Percentiles rank a stretch among this genome's conserved stretches.
Evolutionary conservation across 1,140 invertebrate genomes (phyloP).

Genomic region (Pseudomyrmex sp.): DNA sequence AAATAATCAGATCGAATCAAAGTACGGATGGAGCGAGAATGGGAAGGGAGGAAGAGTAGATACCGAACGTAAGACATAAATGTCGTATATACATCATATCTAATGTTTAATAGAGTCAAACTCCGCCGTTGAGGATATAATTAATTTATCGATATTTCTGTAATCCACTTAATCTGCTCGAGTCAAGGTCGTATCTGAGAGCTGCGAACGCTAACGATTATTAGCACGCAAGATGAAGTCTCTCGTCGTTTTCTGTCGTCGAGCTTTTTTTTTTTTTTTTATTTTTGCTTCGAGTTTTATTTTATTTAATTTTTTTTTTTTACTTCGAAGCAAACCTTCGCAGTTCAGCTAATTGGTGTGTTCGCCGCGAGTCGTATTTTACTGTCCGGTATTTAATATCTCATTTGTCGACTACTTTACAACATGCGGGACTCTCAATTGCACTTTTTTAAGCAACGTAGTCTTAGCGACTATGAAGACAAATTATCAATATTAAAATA

Average conservation of each 20-base stretch:
- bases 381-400: constrained; percentile 68
- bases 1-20: constrained; percentile 39
- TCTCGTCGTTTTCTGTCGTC: constrained; percentile 10
- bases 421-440: constrained; percentile 7
- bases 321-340: not conserved
- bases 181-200: constrained; percentile 16
- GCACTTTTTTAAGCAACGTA: not conserved
- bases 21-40: constrained; percentile 18
- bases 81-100: no score
- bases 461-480: not conserved
- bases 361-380: constrained; percentile 62
- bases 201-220: constrained; percentile 34
- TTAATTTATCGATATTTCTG: constrained; percentile 34
- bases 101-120: not conserved
- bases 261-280: not conserved
- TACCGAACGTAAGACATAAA: not conserved
- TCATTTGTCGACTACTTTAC: constrained; percentile 62
- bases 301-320: no score
- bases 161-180: constrained; percentile 4
- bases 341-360: constrained; percentile 61
- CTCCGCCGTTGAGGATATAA: not conserved
- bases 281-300: no score
- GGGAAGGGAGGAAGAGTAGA: not conserved
- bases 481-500: not conserved
- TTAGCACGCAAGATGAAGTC: constrained; percentile 39